Percentiles rank a stretch among this genome's conserved stretches.
Conservation (phyloP, 1,140 invertebrate genomes). For the Scaptomyza pallida region DNA sequence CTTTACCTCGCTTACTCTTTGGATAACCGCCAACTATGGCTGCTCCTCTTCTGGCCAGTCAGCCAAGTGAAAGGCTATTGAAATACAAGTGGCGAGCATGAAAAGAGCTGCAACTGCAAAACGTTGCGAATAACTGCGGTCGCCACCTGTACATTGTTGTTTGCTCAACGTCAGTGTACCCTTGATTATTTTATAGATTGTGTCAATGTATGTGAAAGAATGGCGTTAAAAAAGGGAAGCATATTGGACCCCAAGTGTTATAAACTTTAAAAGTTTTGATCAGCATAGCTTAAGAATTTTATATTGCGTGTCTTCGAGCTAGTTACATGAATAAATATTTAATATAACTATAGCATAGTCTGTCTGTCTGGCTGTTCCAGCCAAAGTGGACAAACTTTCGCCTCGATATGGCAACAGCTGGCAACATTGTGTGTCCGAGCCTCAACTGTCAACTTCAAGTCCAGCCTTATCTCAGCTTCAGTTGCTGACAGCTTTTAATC, state of each 20-base stretch:
- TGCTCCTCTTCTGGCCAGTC: constrained; percentile 7
- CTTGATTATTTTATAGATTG: not conserved
- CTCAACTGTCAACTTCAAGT: not conserved
- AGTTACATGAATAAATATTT: no score
- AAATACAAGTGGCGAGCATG: constrained; percentile 26
- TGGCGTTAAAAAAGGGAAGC: no score
- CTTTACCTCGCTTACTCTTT: not conserved
- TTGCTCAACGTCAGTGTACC: not conserved
- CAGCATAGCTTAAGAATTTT: no score
- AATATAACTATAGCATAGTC: no score
- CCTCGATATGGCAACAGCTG: constrained; percentile 35
- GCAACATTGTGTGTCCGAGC: not conserved
- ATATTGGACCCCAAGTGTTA: no score
- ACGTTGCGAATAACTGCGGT: not conserved
- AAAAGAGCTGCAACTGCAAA: constrained; percentile 6
- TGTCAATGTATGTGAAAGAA: not conserved
- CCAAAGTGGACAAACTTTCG: constrained; percentile 67
- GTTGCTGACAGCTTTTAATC: constrained; percentile 35
- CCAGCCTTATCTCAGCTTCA: not conserved
- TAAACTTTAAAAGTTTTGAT: no score
- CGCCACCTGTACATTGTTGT: not conserved
- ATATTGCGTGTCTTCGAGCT: no score
- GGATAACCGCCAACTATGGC: not conserved
- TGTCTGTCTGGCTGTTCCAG: constrained; percentile 31
- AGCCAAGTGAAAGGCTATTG: constrained; percentile 64